These are phyloP conservation scores for Stomatorhinus walkeri DNA, from an alignment of 2,797 vertebrate species.

Conservation along the genomic window DNA sequence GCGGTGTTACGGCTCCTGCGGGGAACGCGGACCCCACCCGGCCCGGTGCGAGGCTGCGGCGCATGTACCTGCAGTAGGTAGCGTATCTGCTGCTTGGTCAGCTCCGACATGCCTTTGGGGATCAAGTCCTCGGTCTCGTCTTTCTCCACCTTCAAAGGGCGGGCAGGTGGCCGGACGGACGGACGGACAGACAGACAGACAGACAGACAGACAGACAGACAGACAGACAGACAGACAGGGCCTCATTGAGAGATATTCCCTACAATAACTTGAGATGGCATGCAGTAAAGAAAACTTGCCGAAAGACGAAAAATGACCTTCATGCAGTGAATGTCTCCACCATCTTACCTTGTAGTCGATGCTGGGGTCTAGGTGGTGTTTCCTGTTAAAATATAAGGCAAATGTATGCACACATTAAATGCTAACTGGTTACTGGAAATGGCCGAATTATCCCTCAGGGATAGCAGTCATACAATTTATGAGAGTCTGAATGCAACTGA, in stretches of 20 bases:
- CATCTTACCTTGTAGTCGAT: conserved; percentile 57
- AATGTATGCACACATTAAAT: neutral
- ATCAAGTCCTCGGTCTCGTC: conserved; percentile 82
- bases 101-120: conserved; percentile 83
- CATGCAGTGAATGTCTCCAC: neutral
- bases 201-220: neutral
- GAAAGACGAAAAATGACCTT: neutral
- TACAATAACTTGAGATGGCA: neutral
- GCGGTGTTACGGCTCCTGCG: neutral
- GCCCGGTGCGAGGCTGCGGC: neutral
- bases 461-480: neutral
- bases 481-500: neutral
- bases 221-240: neutral
- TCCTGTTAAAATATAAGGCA: conserved; percentile 42
- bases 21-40: no score
- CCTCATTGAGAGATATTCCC: neutral
- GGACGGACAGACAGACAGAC: neutral
- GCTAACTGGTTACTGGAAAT: neutral
- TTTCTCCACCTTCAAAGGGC: conserved; percentile 33
- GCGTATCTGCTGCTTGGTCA: conserved; percentile 93
- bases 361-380: conserved; percentile 50
- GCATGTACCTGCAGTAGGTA: conserved; percentile 83
- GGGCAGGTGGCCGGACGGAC: neutral
- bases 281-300: neutral
- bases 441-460: neutral